Percentiles rank a stretch among this genome's conserved stretches.
Evolutionary conservation across 2,113 vertebrate genomes (phyloP).

Genomic region (Saimiri boliviensis): DNA sequence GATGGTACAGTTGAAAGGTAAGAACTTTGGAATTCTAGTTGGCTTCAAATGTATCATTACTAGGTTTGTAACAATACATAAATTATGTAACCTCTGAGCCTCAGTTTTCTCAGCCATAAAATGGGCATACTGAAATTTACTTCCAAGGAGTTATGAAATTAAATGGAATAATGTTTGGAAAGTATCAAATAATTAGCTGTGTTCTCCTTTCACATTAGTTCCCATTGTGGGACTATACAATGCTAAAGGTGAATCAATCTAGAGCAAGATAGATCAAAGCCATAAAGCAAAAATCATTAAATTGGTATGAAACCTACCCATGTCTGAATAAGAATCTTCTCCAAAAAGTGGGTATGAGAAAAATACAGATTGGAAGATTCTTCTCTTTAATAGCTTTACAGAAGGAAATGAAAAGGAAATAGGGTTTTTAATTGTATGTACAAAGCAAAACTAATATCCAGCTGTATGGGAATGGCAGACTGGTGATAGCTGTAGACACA

Average conservation of each 20-base stretch:
- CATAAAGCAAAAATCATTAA: neutral
- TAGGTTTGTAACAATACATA: neutral
- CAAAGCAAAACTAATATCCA: neutral
- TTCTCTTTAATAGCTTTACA: neutral
- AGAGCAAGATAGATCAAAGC: neutral
- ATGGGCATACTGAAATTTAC: neutral
- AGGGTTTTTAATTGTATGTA: neutral
- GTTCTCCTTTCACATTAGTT: neutral
- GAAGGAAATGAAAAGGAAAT: neutral
- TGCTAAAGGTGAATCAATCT: neutral
- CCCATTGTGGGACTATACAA: neutral
- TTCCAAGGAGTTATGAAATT: neutral
- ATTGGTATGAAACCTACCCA: neutral
- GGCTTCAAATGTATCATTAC: neutral
- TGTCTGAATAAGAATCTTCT: neutral
- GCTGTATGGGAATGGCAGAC: neutral
- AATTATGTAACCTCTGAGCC: neutral
- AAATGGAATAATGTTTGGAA: neutral
- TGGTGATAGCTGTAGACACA: neutral
- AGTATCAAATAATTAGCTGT: constrained; percentile 13
- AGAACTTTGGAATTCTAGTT: neutral
- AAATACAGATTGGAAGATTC: neutral
- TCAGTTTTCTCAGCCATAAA: neutral
- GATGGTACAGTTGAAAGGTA: neutral
- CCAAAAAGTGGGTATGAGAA: constrained; percentile 6